Evolutionary conservation across 2,888 invertebrate genomes (phyloP).

Genomic region (Thysanoteuthis rhombus): DNA sequence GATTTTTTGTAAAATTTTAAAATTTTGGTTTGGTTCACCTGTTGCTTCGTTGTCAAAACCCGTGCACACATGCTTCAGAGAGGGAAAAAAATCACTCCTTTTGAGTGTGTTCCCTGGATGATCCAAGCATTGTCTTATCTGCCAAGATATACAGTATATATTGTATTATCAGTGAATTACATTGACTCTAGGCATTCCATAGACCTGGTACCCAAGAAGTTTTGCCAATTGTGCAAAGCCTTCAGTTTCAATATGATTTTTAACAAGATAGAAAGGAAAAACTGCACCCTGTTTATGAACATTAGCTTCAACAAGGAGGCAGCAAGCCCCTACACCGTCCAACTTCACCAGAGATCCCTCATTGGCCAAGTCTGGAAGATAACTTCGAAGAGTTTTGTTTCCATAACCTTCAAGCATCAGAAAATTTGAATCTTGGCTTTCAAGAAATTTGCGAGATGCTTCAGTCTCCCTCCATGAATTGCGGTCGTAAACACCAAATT

Average conservation of each 20-base stretch:
- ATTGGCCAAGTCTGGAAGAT: conserved; percentile 37
- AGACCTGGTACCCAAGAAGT: conserved; percentile 36
- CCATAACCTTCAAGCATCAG: conserved; percentile 46
- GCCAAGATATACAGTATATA: no score
- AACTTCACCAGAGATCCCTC: conserved; percentile 40
- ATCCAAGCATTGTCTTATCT: no score
- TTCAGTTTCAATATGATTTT: conserved; percentile 48
- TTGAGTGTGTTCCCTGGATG: no score
- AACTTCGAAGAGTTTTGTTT: conserved; percentile 34
- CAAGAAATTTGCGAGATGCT: conserved; percentile 34
- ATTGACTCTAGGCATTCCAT: conserved; percentile 40
- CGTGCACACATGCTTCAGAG: no score
- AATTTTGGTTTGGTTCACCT: no score
- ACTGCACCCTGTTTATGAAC: conserved; percentile 42
- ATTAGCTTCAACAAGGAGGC: conserved; percentile 42
- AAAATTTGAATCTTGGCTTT: conserved; percentile 31
- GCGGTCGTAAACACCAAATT: conserved; percentile 40
- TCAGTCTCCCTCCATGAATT: conserved; percentile 47
- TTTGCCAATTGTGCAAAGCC: conserved; percentile 45
- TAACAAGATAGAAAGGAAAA: conserved; percentile 42
- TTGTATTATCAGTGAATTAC: conserved; percentile 34
- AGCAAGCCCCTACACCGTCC: conserved; percentile 48
- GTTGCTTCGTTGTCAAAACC: no score
- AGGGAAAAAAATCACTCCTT: no score
- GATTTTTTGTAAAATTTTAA: no score